Evolutionary conservation across 2,113 vertebrate species (phyloP), one percentile per base, ranked within the genome.

Genomic region (Catharus fuscescens): DNA sequence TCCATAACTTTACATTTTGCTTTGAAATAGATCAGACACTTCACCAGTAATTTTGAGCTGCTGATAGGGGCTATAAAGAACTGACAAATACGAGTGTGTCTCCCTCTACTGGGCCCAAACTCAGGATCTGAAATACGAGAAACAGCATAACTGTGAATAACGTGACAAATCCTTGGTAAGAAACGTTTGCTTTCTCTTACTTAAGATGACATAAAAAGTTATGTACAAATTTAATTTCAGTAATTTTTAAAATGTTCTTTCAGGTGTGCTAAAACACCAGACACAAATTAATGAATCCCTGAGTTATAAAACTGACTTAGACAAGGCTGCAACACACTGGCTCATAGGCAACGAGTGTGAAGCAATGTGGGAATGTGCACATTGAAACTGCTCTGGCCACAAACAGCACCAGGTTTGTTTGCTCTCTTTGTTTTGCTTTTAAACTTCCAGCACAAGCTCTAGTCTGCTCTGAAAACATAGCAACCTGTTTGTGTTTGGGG

Each of bases 21-120:
- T 97, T 96, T 97, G 94, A 96, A 97, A 96, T 42, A 90, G 92
- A 97, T 94, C 95, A 96, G 93, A 94, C 88, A 72, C 76, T 96
- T 95, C 93, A 86, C 25, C 90, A 72, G 61, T 79, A 88, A 94
- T 92, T 79, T 64, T 50, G 72, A 96, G 88, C 32, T 96, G 95
- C 90, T 95, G 93, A 97, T 92, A 94, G 91, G 32, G n/a, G 54
- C 57, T 70, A 61, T 7, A 45, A 89, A 80, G 88, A 82, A 71
- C 69, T 86, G 82, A 95, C 92, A 94, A 78, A 65, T 14, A 79
- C 0, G 38, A 80, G 86, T 90, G 60, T 94, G 86, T 94, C 95
- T 95, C 96, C 96, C 95, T 91, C 94, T 92, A 25, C 92, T 96
- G 96, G 95, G 59, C 67, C 69, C 36, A 50, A 42, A 71, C 66